Base-by-base conservation (phyloP, 2,797 vertebrate genomes). In the Anisognathus igniventris region DNA sequence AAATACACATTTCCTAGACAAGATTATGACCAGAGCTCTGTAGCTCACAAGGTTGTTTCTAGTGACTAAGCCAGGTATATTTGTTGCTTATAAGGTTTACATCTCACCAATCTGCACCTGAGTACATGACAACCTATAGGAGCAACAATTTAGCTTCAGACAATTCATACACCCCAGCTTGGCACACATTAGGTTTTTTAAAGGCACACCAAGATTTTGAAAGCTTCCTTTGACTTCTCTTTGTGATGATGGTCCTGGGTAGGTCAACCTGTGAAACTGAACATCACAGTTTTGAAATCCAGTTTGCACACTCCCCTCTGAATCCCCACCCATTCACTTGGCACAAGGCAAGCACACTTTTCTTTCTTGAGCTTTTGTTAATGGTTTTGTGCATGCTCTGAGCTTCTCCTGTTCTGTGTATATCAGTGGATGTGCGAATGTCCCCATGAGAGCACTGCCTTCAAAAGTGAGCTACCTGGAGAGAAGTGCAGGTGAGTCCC, bases 221-320 rank as follows among this genome's bases (percentile, higher is more conserved):
- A 74, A 56, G 20, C 58, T 53, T 74, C 53, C 21, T 37, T 82
- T 1, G 3, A 18, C 42, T 78, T 60, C 19, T 47, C 15, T 28
- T 75, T 54, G 33, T 85, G 23, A 23, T 35, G 54, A 60, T 25
- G 48, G 37, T 35, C 44, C 35, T 30, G 30, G 15, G 7, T 47
- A 65, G 47, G 35, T 65, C 56, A 82, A 24, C 31, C 40, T 45
- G 44, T 70, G 44, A 53, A 81, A 82, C 28, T 78, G 64, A 22
- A 62, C 85, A 54, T 0, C 23, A 25, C 12, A 42, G 8, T 64
- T 94, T 28, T 75, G 73, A 86, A 90, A 67, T 30, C 27, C 11
- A 10, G 5, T 39, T 77, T 56, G 44, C 23, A 25, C 8, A 2
- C 17, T 6, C 4, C 6, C 1, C 7, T 6, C 9, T 11, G 2